Conservation (phyloP, 2,113 vertebrate species). For the Hypomesus transpacificus region DNA sequence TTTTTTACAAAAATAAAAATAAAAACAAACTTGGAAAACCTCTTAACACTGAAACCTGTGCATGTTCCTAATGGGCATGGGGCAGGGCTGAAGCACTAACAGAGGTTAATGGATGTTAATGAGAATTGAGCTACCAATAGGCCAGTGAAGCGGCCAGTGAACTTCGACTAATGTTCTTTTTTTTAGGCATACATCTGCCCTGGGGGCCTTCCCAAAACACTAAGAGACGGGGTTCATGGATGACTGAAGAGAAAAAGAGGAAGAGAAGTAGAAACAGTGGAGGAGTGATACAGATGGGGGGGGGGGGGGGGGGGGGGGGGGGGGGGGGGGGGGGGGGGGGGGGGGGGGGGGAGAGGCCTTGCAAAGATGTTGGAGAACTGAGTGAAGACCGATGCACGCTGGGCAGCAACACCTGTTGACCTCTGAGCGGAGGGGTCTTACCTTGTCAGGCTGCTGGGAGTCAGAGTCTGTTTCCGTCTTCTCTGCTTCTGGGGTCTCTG, state of each 20-base stretch:
- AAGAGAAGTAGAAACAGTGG: neutral
- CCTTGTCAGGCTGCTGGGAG: slow-evolving; percentile 86
- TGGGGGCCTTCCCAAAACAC: neutral
- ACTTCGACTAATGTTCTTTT: neutral
- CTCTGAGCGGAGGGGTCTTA: slow-evolving; percentile 52
- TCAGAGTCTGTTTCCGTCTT: slow-evolving; percentile 89
- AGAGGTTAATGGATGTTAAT: slow-evolving; percentile 34
- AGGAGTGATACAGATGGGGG: neutral
- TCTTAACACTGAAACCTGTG: too few species aligned
- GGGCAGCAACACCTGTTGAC: neutral
- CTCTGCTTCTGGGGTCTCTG: slow-evolving; percentile 82
- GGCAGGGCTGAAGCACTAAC: too few species aligned
- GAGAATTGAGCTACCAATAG: neutral
- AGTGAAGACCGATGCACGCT: neutral
- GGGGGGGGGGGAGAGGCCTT: neutral
- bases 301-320: slow-evolving; percentile 10
- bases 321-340: slow-evolving; percentile 11
- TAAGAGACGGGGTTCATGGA: neutral
- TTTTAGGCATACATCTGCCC: slow-evolving; percentile 11
- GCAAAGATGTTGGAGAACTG: too few species aligned
- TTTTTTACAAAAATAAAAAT: too few species aligned
- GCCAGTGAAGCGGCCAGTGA: slow-evolving; percentile 9
- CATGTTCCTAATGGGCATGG: too few species aligned
- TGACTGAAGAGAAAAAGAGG: neutral
- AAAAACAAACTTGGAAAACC: too few species aligned